Conservation (phyloP, 1,140 invertebrate species). For the Antheraea pernyi region DNA sequence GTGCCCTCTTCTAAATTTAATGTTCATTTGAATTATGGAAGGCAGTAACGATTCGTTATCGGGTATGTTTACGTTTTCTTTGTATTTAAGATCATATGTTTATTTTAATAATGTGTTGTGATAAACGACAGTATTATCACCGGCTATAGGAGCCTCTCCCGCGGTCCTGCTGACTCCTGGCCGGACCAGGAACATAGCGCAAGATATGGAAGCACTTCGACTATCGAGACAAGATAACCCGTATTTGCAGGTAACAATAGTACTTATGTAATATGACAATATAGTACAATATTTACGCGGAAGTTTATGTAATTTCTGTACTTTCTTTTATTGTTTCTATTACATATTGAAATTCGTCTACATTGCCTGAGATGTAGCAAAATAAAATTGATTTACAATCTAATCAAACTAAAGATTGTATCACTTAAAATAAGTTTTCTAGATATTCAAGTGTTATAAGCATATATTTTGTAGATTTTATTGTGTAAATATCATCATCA, state of each 20-base stretch:
- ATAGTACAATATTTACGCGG: background rate
- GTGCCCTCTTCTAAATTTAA: constrained; percentile 12
- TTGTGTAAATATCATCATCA: too few relatives aligned
- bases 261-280: constrained; percentile 25
- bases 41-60: constrained; percentile 65
- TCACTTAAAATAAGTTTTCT: too few relatives aligned
- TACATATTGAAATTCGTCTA: too few relatives aligned
- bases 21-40: constrained; percentile 49
- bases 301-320: constrained; percentile 7
- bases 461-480: too few relatives aligned
- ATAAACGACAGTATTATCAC: constrained; percentile 38
- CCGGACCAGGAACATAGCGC: constrained; percentile 87
- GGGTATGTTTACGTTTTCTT: constrained; percentile 36
- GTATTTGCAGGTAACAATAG: constrained; percentile 84
- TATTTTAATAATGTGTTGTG: background rate
- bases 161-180: constrained; percentile 86
- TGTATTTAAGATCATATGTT: background rate
- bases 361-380: too few relatives aligned
- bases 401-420: too few relatives aligned
- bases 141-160: constrained; percentile 70
- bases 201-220: constrained; percentile 90
- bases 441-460: too few relatives aligned
- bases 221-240: constrained; percentile 91
- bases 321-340: background rate
- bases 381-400: too few relatives aligned